Percentiles rank a stretch among this genome's conserved stretches.
These are phyloP conservation scores for Mus caroli DNA, from an alignment of 2,797 vertebrate genomes.

Conservation along the genomic window DNA sequence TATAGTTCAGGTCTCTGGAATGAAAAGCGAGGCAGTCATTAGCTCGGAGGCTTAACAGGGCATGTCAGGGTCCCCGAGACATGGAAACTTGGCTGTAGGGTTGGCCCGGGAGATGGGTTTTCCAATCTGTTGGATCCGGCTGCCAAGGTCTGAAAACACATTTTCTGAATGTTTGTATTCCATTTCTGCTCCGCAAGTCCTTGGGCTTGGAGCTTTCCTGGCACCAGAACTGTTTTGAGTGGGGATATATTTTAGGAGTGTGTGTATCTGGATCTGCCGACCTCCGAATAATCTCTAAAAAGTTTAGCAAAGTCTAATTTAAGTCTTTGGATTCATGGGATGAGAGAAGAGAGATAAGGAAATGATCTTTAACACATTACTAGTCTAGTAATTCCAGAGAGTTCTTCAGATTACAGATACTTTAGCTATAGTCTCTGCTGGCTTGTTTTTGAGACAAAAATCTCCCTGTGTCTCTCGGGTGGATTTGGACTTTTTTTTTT, in stretches of 20 bases:
- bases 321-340: neutral
- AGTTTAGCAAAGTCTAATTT: neutral
- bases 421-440: neutral
- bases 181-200: constrained; percentile 24
- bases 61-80: constrained; percentile 74
- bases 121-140: constrained; percentile 67
- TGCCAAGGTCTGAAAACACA: constrained; percentile 77
- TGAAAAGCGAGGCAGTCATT: constrained; percentile 76
- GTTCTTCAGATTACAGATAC: constrained; percentile 3
- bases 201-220: constrained; percentile 17
- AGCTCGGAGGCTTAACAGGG: constrained; percentile 9
- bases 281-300: neutral
- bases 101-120: constrained; percentile 69
- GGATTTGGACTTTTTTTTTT: neutral
- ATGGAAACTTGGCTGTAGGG: constrained; percentile 73
- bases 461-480: neutral
- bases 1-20: constrained; percentile 97
- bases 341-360: neutral
- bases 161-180: constrained; percentile 65
- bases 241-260: neutral
- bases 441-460: neutral
- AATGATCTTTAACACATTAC: neutral
- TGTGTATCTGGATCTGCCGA: neutral
- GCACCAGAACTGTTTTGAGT: constrained; percentile 5
- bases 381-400: constrained; percentile 41